Conservation (phyloP, 1,140 invertebrate species). For the Drosophila takahashii region DNA sequence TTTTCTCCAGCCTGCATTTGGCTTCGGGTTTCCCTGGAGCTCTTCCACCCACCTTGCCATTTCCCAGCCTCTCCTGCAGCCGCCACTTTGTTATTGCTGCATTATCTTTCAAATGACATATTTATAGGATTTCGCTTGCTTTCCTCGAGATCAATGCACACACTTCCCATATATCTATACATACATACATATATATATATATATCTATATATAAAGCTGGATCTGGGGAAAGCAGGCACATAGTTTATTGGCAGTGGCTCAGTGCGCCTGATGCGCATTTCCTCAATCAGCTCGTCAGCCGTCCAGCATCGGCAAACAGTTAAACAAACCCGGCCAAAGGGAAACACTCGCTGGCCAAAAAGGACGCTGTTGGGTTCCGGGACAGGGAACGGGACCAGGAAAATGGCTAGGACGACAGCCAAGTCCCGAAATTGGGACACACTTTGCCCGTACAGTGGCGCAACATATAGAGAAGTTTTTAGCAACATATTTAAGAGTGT, state of each 20-base stretch:
- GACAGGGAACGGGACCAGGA: neutral
- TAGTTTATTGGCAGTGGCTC: slow-evolving; percentile 79
- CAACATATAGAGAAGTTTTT: too few relatives aligned
- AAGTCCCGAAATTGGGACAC: slow-evolving; percentile 5
- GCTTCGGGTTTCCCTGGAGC: slow-evolving; percentile 27
- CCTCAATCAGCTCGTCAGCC: slow-evolving; percentile 73
- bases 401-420: neutral
- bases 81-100: slow-evolving; percentile 78
- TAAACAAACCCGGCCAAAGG: slow-evolving; percentile 47
- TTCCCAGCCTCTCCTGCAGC: slow-evolving; percentile 10
- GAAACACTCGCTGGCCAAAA: slow-evolving; percentile 26
- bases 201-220: slow-evolving; percentile 1
- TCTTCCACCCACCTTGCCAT: neutral
- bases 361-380: neutral
- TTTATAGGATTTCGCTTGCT: slow-evolving; percentile 77
- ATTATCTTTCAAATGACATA: slow-evolving; percentile 84
- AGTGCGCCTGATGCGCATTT: slow-evolving; percentile 80
- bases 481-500: neutral
- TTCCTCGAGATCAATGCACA: slow-evolving; percentile 47
- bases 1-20: slow-evolving; percentile 46
- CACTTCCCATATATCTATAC: slow-evolving; percentile 3
- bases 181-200: slow-evolving; percentile 1
- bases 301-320: slow-evolving; percentile 65
- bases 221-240: slow-evolving; percentile 26
- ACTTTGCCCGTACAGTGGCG: neutral